A percentile compares a stretch with the other conserved stretches of the same genome.
Conservation (phyloP, 2,888 invertebrate species). For the Leptothorax acervorum region DNA sequence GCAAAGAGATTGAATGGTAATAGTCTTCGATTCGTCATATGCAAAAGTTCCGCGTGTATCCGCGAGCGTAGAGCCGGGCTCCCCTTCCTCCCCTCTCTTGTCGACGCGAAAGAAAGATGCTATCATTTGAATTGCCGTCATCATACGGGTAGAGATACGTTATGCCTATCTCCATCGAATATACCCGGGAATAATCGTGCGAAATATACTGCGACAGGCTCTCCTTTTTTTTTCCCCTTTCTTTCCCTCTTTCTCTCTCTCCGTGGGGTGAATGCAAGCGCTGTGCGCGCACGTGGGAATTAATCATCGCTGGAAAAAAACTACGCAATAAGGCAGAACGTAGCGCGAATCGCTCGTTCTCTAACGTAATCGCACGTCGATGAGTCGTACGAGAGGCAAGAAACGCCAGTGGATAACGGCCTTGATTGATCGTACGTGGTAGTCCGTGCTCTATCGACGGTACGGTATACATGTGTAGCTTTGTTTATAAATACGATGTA, state of each 20-base stretch:
- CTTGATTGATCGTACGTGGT: constrained; percentile 75
- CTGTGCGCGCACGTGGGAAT: constrained; percentile 63
- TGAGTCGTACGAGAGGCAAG: constrained; percentile 70
- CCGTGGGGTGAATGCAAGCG: constrained; percentile 62
- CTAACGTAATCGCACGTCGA: constrained; percentile 75
- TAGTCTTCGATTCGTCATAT: constrained; percentile 84
- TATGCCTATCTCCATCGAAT: constrained; percentile 74
- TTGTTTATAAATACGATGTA: background rate
- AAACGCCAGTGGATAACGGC: constrained; percentile 66
- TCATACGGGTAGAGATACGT: constrained; percentile 72
- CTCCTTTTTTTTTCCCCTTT: constrained; percentile 45
- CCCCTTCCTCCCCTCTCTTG: constrained; percentile 66
- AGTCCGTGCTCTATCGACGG: constrained; percentile 60
- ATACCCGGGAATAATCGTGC: constrained; percentile 80
- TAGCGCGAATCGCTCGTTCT: constrained; percentile 54
- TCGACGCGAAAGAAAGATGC: constrained; percentile 79
- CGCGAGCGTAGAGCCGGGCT: constrained; percentile 58
- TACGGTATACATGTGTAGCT: constrained; percentile 17
- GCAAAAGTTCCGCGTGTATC: constrained; percentile 79
- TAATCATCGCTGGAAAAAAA: constrained; percentile 74
- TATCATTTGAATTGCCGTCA: constrained; percentile 82
- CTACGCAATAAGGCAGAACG: constrained; percentile 73
- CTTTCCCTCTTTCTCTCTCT: background rate
- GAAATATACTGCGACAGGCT: constrained; percentile 76
- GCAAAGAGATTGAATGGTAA: constrained; percentile 84